A percentile compares a stretch with the other conserved stretches of the same genome.
Conservation (phyloP, 2,113 vertebrate genomes). For the Anhinga rufa region DNA sequence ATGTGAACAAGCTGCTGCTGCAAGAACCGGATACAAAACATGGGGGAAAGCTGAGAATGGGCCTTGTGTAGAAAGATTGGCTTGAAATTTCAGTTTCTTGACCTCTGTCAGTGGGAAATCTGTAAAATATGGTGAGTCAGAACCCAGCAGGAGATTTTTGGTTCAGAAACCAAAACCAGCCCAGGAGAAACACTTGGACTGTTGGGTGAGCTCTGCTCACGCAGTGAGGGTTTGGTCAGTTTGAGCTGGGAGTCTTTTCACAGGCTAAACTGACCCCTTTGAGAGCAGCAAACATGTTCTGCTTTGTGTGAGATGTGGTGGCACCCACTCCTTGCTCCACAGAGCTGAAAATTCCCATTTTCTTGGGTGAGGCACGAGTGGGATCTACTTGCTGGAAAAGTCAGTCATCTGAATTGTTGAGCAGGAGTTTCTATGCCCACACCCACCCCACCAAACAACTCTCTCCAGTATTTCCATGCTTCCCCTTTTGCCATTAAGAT, state of each 20-base stretch:
- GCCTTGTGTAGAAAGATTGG: not conserved
- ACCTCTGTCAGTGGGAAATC: not conserved
- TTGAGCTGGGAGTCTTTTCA: not conserved
- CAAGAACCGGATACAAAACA: not conserved
- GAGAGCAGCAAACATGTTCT: not conserved
- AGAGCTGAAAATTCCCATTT: not conserved
- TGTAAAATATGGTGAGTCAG: not conserved
- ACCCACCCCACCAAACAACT: not conserved
- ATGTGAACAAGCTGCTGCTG: not conserved
- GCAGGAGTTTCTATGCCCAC: constrained; percentile 45
- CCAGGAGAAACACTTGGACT: not conserved
- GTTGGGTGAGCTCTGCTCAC: not conserved
- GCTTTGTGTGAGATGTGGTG: not conserved
- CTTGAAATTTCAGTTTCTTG: not conserved
- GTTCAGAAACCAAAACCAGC: not conserved
- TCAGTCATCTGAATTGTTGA: constrained; percentile 16
- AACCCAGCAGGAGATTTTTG: not conserved
- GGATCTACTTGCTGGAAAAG: not conserved
- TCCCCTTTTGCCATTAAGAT: constrained; percentile 49
- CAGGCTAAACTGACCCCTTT: not conserved
- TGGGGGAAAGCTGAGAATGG: not conserved
- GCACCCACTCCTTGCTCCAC: not conserved
- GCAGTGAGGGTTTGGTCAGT: not conserved
- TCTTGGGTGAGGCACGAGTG: not conserved
- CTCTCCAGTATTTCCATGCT: constrained; percentile 42